Base-by-base conservation (phyloP, 2,113 vertebrate species). In the Dunckerocampus dactyliophorus region DNA sequence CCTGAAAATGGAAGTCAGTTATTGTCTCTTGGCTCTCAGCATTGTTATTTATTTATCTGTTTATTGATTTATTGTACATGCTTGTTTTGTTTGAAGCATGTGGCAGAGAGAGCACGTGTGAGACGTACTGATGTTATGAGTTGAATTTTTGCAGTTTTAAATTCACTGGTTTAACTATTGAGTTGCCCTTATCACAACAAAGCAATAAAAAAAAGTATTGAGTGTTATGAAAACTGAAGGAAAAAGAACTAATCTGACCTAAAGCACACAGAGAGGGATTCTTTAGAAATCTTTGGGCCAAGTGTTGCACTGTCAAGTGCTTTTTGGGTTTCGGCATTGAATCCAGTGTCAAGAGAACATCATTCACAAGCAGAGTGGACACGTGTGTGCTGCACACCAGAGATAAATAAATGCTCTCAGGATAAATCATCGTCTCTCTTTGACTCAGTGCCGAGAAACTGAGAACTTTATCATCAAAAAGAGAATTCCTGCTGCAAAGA, bases 241-340 rank as follows among this genome's bases (percentile, higher is more conserved):
- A 62, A 67, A 79, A 63, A 52, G 31, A 17, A 63, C 69, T 71
- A 21, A 22, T 72, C 49, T 17, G 19, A 43, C 71, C 59, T 69
- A 47, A 24, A 58, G 65, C 14, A 48, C n/a, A 47, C 34, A 65
- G 20, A 75, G 59, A 58, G 31, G 71, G 64, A 64, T 59, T 69
- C 59, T 50, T 74, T 24, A 31, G 69, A 69, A 63, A 76, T 85
- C 82, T 85, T 84, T 83, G 76, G 87, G 84, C 67, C 60, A 54
- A 69, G 65, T 72, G 28, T 70, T 60, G 73, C 82, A 83, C 85
- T 62, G 62, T 20, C 22, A 67, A 64, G 76, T 78, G 69, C 72
- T 81, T 83, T 86, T 86, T 85, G 82, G 80, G 81, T 80, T 79
- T 79, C 72, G 79, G 69, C 78, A 66, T 79, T 10, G 12, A 71